Base-by-base conservation (phyloP, 2,888 invertebrate species). In the Caenorhabditis sinica region DNA sequence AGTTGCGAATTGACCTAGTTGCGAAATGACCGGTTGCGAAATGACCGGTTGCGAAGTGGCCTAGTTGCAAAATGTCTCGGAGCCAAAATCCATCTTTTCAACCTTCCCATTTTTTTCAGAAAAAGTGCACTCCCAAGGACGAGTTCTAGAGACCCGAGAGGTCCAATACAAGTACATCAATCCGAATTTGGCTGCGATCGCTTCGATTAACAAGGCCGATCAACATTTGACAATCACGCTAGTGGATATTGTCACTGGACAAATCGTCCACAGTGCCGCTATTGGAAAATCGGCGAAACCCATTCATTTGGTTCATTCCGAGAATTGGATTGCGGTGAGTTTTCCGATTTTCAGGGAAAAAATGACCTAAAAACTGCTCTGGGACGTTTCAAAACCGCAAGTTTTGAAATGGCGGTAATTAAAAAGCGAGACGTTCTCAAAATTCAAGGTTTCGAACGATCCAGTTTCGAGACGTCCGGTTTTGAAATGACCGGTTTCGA, bases 111-210 rank as follows among this genome's bases (percentile, higher is more conserved):
- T 65, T 65, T 71, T 65, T 85, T 86, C 79, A 91, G 94, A 94
- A 89, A 93, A 93, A 87, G 96, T 97, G 20, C 97, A 98, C 93
- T 97, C 97, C 0, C 97, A 97, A 93, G 99, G 98, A 30, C 95
- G 97, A 88, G 98, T 98, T 68, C 94, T 98, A 88, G 96, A 96
- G 45, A 98, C 99, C 94, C 95, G 99, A 86, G 96, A 96, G 90
- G 99, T 99, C 73, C 95, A 98, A 49, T 99, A 99, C 94, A 99
- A 99, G 94, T 98, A 99, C 93, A 95, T 96, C 89, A 99, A 99
- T 94, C 99, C 99, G 36, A 99, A 99, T 94, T 94, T 99, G 87
- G 86, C 83, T 4, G 88, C 87, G 1, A 56, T 88, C 23, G 86
- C 88, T 2, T 63, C 89, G 1, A 68, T 90, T 9, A 89, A 91